Conservation (phyloP, 1,140 invertebrate genomes). For the Calephelis virginiensis region DNA sequence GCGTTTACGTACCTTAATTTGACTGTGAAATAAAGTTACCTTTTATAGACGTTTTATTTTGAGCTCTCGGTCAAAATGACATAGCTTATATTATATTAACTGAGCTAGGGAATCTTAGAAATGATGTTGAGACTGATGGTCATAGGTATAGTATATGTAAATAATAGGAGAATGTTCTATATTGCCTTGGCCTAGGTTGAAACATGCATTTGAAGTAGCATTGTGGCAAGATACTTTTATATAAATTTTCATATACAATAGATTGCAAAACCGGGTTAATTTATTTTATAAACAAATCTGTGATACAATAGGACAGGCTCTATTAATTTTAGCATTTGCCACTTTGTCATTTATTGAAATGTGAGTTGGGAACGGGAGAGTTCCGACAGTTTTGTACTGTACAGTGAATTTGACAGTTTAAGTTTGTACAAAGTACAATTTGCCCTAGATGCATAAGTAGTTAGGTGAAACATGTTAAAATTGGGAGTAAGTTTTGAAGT, state of each 20-base stretch:
- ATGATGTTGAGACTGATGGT: slow-evolving; percentile 73
- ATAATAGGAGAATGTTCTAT: slow-evolving; percentile 76
- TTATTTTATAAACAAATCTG: slow-evolving; percentile 69
- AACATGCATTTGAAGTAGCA: slow-evolving; percentile 50
- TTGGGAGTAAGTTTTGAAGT: slow-evolving; percentile 65
- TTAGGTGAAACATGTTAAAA: slow-evolving; percentile 73
- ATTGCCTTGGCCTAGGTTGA: slow-evolving; percentile 71
- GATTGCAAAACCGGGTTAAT: slow-evolving; percentile 58
- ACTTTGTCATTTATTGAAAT: slow-evolving; percentile 44
- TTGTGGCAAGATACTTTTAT: slow-evolving; percentile 60
- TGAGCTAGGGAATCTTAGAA: slow-evolving; percentile 64
- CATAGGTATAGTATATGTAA: slow-evolving; percentile 74
- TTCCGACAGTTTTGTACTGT: slow-evolving; percentile 57
- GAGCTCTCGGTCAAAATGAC: slow-evolving; percentile 60
- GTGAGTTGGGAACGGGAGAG: slow-evolving; percentile 39
- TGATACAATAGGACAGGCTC: slow-evolving; percentile 72
- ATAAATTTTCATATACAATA: slow-evolving; percentile 58
- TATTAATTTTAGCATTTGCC: slow-evolving; percentile 57
- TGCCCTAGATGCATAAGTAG: slow-evolving; percentile 75
- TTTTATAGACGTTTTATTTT: slow-evolving; percentile 63
- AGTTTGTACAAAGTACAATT: slow-evolving; percentile 77
- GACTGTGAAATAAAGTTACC: slow-evolving; percentile 72
- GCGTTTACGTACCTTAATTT: slow-evolving; percentile 57
- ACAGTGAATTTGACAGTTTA: slow-evolving; percentile 60
- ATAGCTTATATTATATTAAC: slow-evolving; percentile 64